Evolutionary conservation across 2,888 invertebrate genomes (phyloP), one percentile per base, ranked within the genome.

Genomic region (Hoplodrina ambigua): DNA sequence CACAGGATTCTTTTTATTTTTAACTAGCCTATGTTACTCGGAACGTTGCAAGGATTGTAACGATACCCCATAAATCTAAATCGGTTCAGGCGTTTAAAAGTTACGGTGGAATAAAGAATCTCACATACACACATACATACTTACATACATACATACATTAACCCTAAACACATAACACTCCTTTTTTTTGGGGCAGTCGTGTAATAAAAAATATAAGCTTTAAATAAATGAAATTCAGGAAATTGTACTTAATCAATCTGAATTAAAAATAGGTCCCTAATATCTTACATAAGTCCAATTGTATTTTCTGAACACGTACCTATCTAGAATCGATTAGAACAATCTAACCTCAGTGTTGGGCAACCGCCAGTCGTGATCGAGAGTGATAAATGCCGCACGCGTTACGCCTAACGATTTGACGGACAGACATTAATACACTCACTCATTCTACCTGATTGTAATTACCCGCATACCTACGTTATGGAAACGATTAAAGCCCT

Each of bases 401-500:
- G 86, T 85, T 84, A 87, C 83, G 85, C 75, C 80, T 86, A 84
- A 76, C 82, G 84, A 82, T 83, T 88, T 89, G 89, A 92, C 85
- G 83, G 86, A 87, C 88, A 83, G 87, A 89, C 88, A 89, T 86
- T 87, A 85, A 83, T 86, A 86, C 85, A 88, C 86, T 89, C 84
- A 88, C 86, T 88, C 86, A 86, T 83, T 89, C 81, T 84, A 87
- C 85, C 85, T 84, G 86, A 83, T 85, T 87, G 86, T 87, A 91
- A 89, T 90, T 87, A 91, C 86, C 78, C 74, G 87, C 90, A 91
- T 92, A 90, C 88, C 88, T 89, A 84, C 75, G 84, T 91, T 90
- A 93, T 94, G 92, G 91, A 92, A 93, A 93, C 89, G 80, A 92
- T 93, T 91, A 92, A 87, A 90, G 78, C 81, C 85, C 82, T 91